phyloP scores from a whole-genome alignment of 1,140 invertebrate genomes.

The Luehdorfia chinensis region DNA sequence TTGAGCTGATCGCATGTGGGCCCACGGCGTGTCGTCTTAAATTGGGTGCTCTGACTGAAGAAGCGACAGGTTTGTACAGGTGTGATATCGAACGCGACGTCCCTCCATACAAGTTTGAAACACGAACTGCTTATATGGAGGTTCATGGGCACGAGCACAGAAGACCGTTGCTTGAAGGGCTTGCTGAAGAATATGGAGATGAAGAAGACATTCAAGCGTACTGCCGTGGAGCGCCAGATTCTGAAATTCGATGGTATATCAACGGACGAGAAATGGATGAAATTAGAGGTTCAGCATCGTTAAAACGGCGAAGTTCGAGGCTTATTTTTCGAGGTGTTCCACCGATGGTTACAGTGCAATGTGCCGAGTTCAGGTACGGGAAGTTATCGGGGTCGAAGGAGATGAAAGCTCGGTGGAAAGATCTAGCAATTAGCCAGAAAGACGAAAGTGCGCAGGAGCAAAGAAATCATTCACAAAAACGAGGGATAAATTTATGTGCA shows the following conservation, averaged over 20 bases:
- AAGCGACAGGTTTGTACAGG: conserved; percentile 59
- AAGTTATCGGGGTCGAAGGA: conserved; percentile 54
- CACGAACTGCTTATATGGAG: conserved; percentile 52
- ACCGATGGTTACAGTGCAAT: conserved; percentile 56
- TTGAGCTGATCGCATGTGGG: conserved; percentile 54
- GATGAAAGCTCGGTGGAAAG: conserved; percentile 49
- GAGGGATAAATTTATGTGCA: conserved; percentile 17
- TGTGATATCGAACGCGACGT: conserved; percentile 62
- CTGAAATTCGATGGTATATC: conserved; percentile 63
- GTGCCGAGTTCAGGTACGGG: conserved; percentile 55
- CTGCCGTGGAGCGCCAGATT: conserved; percentile 49
- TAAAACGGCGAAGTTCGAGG: conserved; percentile 44
- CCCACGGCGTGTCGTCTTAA: conserved; percentile 51
- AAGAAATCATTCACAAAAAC: conserved; percentile 26
- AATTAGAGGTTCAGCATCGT: conserved; percentile 36
- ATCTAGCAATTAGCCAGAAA: conserved; percentile 21
- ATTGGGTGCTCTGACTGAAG: conserved; percentile 53
- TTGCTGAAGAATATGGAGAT: conserved; percentile 52
- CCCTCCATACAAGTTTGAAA: conserved; percentile 56
- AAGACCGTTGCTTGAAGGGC: conserved; percentile 50
- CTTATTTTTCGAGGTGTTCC: conserved; percentile 50
- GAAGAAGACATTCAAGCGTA: conserved; percentile 57
- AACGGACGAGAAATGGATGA: conserved; percentile 52
- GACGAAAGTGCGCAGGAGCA: conserved; percentile 46
- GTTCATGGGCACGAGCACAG: conserved; percentile 49